Evolutionary conservation across 2,113 vertebrate species (phyloP).

Genomic region (Upupa epops): DNA sequence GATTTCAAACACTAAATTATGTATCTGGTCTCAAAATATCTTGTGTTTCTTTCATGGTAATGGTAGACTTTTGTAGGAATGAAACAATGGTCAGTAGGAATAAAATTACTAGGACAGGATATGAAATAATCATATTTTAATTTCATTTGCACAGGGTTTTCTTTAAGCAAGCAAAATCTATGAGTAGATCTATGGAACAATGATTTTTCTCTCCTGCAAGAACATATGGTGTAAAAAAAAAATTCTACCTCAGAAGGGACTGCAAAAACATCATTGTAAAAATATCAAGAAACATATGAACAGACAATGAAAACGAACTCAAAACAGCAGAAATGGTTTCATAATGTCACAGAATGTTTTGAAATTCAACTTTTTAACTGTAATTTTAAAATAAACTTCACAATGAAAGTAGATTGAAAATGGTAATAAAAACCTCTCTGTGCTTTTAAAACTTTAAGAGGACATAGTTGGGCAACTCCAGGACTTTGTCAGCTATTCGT

Average conservation of each 20-base stretch:
- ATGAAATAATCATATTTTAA: background rate
- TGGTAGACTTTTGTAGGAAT: background rate
- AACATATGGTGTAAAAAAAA: background rate
- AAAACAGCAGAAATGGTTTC: background rate
- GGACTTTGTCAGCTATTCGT: background rate
- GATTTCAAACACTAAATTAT: background rate
- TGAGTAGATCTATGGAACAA: background rate
- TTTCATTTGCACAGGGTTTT: background rate
- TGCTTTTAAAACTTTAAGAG: background rate
- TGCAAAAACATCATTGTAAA: background rate
- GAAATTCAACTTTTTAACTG: background rate
- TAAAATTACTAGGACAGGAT: background rate
- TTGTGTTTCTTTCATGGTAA: background rate
- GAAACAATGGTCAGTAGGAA: background rate
- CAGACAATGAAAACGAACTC: background rate
- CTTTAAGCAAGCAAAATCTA: background rate
- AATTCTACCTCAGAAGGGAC: background rate
- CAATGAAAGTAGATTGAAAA: background rate
- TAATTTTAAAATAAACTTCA: background rate
- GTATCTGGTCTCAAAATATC: background rate
- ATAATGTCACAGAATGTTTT: background rate
- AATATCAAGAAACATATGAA: background rate
- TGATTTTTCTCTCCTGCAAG: background rate
- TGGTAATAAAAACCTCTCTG: fast-evolving
- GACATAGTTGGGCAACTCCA: background rate